Evolutionary conservation across 2,888 invertebrate species (phyloP), one percentile per base, ranked within the genome.

Genomic region (Yponomeuta cagnagella): DNA sequence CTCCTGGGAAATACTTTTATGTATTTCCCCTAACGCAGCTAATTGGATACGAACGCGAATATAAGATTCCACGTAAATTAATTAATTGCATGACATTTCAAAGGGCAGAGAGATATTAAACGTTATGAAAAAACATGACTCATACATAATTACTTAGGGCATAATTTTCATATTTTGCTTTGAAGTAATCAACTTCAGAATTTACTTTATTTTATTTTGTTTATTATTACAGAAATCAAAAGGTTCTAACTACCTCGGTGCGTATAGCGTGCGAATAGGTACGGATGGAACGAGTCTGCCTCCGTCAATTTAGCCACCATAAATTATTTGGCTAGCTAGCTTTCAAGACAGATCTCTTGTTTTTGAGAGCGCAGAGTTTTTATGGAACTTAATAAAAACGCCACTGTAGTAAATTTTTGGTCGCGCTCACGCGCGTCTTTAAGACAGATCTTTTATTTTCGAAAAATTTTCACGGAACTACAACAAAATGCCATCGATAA

Each of bases 1-100:
- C 52, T 58, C 15, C n/a, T 68, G 63, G 23, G 31, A 23, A 52
- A 52, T 69, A 63, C 30, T 52, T 70, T 70, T 6, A 37, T 63
- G 63, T 23, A 37, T 37, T 33, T 63, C 43, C 43, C 33, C 33
- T 37, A 37, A 33, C 63, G 63, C 52, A 15, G 8, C 69, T 70
- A 70, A 63, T 48, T 70, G 71, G 73, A 74, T 73, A 73, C 72
- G 71, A 70, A 74, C 73, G 70, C 70, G 76, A 77, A 77, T 78
- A 78, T 78, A 75, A 80, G 75, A 58, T 58, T 76, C 73, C 73
- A 70, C 74, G 73, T 76, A 73, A 78, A 75, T 77, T 82, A 82
- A 84, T 82, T 82, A 81, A 79, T 79, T 79, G 80, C 75, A 75
- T 77, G 76, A 78, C 76, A 77, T 81, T 79, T 85, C 80, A 84